Base-by-base conservation (phyloP, 2,888 invertebrate genomes). In the Drosophila ustulata region DNA sequence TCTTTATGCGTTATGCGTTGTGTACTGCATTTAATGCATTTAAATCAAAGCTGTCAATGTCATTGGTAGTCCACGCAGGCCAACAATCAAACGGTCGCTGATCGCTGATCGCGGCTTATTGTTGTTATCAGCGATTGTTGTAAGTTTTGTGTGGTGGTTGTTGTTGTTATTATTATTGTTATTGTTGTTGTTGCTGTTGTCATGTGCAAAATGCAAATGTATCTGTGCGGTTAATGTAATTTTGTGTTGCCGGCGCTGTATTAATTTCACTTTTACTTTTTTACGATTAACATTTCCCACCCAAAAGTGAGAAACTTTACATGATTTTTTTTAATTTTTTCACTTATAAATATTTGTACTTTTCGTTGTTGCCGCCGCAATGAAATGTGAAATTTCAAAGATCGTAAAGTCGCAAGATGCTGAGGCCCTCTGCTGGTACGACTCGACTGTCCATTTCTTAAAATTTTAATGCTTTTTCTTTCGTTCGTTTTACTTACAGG, bases 231-330 rank as follows among this genome's bases (percentile, higher is more conserved):
- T 78, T 84, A 80, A 81, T 81, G 77, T 83, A 74, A 82, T 81
- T 75, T 84, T 58, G 59, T 66, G 55, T 63, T 65, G 64, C 64
- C 63, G 71, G 52, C 66, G 57, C 68, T 75, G 86, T 78, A 83
- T 88, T 88, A 83, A 89, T 89, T 88, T 89, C 83, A 88, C 88
- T 88, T 88, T 88, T 88, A 86, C 82, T 88, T 86, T 47, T 80
- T 86, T 78, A 73, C 83, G 85, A 85, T 89, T 85, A 78, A 81
- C 80, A 89, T 84, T 86, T 86, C 89, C 89, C 89, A 89, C 85
- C 85, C 89, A 87, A 85, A 88, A 83, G 66, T 71, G 87, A 83
- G 79, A 83, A 82, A 80, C 76, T 74, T 71, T 76, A 83, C 86
- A 88, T 88, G 84, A 82, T 69, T 76, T 73, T 73, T 68, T 68